Percentiles rank a stretch among this genome's conserved stretches.
Evolutionary conservation across 2,113 vertebrate genomes (phyloP).

Genomic region (Albula goreensis): DNA sequence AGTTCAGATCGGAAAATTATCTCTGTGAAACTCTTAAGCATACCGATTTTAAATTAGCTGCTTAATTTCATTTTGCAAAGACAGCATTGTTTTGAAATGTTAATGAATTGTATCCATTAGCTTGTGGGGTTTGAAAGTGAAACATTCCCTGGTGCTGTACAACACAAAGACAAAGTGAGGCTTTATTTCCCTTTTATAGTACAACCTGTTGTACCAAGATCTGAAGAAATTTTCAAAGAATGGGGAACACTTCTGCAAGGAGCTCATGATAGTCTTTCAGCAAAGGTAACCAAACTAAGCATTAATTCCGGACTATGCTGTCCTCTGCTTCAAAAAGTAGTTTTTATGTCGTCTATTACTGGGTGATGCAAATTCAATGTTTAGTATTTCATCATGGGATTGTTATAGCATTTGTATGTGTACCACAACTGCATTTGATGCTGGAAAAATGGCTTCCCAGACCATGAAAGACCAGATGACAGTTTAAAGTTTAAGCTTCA

Average conservation of each 20-base stretch:
- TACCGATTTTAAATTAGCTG: not conserved
- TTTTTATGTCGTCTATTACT: not conserved
- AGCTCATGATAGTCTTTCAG: slow-evolving; percentile 79
- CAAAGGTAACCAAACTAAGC: slow-evolving; percentile 70
- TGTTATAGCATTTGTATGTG: not conserved
- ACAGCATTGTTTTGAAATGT: not conserved
- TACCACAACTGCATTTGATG: not conserved
- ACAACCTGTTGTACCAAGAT: slow-evolving; percentile 80
- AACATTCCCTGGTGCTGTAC: not conserved
- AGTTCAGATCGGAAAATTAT: slow-evolving; percentile 58
- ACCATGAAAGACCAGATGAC: not conserved
- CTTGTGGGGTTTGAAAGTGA: not conserved
- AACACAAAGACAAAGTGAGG: not conserved
- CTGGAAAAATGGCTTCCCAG: not conserved
- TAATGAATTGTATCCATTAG: not conserved
- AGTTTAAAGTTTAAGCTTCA: slow-evolving; percentile 11
- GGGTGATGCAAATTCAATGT: not conserved
- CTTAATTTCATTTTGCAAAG: not conserved
- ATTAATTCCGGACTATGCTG: not conserved
- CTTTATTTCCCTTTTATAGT: slow-evolving; percentile 64
- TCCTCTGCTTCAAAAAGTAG: not conserved
- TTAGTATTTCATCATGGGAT: not conserved
- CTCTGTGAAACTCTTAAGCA: slow-evolving; percentile 1
- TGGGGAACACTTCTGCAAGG: slow-evolving; percentile 84
- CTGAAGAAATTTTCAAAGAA: slow-evolving; percentile 81